These are phyloP conservation scores for Tragelaphus imberbis DNA, from an alignment of 2,113 vertebrate species.

Conservation along the genomic window DNA sequence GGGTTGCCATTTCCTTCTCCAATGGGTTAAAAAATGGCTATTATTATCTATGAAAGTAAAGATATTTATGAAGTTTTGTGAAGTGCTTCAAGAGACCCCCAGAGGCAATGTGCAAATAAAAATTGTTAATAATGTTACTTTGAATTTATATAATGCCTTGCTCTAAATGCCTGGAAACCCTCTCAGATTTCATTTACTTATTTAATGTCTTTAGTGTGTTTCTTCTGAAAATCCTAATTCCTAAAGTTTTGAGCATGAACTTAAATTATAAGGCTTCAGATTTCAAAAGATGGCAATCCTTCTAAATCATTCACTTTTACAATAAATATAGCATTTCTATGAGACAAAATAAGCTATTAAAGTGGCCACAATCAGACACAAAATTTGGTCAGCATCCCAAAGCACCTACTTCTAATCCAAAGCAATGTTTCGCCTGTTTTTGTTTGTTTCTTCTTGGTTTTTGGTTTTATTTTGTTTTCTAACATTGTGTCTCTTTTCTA, in stretches of 20 bases:
- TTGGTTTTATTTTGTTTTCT: not conserved
- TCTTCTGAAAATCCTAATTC: not conserved
- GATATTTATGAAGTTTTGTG: slow-evolving; percentile 27
- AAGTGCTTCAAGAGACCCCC: not conserved
- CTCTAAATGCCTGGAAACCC: not conserved
- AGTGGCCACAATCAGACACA: not conserved
- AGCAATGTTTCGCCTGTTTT: not conserved
- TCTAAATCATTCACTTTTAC: not conserved
- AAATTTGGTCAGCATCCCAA: not conserved
- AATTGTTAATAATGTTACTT: not conserved
- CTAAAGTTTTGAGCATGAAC: not conserved
- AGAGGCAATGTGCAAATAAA: not conserved
- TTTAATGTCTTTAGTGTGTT: not conserved
- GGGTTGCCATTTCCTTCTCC: no score
- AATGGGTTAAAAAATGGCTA: slow-evolving; percentile 7
- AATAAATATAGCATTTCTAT: not conserved
- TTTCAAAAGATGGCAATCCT: not conserved
- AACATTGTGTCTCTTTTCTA: not conserved
- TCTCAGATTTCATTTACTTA: not conserved
- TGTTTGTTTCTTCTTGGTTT: not conserved
- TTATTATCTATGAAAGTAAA: not conserved
- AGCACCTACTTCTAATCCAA: not conserved
- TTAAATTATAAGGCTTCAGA: not conserved
- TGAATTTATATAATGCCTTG: not conserved
- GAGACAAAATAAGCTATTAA: not conserved